Evolutionary conservation across 2,113 vertebrate species (phyloP).

Genomic region (Puma concolor): DNA sequence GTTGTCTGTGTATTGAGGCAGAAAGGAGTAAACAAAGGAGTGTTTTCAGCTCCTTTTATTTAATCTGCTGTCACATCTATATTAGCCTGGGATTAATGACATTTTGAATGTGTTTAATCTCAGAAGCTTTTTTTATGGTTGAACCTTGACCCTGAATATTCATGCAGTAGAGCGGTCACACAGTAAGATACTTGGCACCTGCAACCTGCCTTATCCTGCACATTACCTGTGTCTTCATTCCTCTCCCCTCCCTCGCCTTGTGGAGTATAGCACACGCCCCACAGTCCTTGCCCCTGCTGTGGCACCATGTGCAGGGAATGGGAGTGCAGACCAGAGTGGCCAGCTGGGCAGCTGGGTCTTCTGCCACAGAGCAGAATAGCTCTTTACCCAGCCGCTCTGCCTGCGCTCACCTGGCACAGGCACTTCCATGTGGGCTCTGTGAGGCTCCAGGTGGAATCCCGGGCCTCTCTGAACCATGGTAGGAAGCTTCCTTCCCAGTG

Average conservation of each 20-base stretch:
- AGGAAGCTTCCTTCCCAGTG: neutral
- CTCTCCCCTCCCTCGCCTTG: too few species aligned
- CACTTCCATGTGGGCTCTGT: neutral
- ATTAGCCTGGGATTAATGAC: neutral
- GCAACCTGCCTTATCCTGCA: neutral
- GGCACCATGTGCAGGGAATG: neutral
- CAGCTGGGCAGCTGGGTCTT: neutral
- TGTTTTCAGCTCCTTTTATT: neutral
- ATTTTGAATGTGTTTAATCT: neutral
- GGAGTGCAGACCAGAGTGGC: neutral
- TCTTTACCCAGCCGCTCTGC: neutral
- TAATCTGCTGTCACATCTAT: neutral
- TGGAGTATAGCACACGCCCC: neutral
- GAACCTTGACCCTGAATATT: neutral
- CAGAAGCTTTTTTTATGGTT: neutral
- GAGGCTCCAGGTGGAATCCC: neutral
- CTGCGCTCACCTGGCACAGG: neutral
- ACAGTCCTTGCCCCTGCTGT: neutral
- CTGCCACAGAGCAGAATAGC: neutral
- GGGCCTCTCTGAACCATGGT: neutral
- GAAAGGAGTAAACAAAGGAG: neutral
- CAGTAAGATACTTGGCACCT: neutral
- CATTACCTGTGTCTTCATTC: neutral
- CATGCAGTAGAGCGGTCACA: fast-evolving
- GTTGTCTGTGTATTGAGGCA: neutral